phyloP scores from a whole-genome alignment of 2,888 invertebrate genomes.

The Pseudococcus jackbeardsleyi region DNA sequence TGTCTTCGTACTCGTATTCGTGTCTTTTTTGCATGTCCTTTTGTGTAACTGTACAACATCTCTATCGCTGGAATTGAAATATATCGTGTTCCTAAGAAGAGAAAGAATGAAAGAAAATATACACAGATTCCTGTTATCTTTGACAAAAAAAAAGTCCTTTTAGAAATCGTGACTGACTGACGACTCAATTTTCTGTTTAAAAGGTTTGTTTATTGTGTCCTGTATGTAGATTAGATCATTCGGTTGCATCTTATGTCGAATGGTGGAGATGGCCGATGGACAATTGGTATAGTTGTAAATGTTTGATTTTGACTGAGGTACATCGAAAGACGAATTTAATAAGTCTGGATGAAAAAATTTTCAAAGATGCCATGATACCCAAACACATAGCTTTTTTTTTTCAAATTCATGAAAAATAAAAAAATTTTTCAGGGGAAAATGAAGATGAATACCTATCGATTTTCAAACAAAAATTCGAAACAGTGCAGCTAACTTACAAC shows the following conservation, averaged over 20 bases:
- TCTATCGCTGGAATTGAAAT: not conserved
- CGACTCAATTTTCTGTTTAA: slow-evolving; percentile 1
- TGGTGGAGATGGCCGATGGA: no score
- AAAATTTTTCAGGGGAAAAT: no score
- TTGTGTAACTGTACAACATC: slow-evolving; percentile 53
- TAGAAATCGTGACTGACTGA: not conserved
- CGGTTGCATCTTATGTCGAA: not conserved
- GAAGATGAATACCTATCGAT: no score
- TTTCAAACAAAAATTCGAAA: no score
- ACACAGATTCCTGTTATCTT: slow-evolving; percentile 41
- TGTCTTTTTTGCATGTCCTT: slow-evolving; percentile 6
- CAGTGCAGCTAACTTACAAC: no score
- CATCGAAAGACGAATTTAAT: no score
- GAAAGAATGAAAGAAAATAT: not conserved
- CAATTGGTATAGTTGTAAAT: no score
- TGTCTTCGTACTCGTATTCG: not conserved
- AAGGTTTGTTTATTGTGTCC: not conserved
- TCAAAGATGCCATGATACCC: no score
- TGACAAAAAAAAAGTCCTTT: not conserved
- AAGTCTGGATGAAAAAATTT: no score
- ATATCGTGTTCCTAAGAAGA: not conserved
- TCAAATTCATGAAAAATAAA: no score
- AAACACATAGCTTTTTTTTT: no score
- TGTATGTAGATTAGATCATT: not conserved
- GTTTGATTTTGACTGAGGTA: no score